Conservation (phyloP, 2,888 invertebrate genomes). For the Tubulanus polymorphus region DNA sequence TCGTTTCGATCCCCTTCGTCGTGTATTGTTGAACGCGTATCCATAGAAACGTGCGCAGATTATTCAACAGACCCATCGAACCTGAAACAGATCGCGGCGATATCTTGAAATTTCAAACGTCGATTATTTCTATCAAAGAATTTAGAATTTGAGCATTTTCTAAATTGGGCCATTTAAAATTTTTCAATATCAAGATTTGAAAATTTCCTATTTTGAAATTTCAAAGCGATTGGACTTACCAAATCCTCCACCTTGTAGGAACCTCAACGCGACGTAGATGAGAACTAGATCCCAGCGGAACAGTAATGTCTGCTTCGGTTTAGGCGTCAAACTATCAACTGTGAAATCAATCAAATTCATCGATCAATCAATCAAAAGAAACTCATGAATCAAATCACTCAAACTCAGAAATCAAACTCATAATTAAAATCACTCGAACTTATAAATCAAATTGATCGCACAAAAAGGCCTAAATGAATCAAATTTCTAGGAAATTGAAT, state of each 20-base stretch:
- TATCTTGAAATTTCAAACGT: too few relatives aligned
- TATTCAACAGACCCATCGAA: conserved; percentile 75
- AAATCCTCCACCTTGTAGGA: conserved; percentile 87
- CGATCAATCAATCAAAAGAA: too few relatives aligned
- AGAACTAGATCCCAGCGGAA: conserved; percentile 89
- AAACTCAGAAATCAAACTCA: too few relatives aligned
- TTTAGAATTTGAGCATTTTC: too few relatives aligned
- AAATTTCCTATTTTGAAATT: too few relatives aligned
- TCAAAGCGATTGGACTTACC: conserved; percentile 33
- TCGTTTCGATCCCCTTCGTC: conserved; percentile 84
- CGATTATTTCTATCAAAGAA: too few relatives aligned
- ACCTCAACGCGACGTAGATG: conserved; percentile 81
- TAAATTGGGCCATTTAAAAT: too few relatives aligned
- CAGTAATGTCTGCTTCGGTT: conserved; percentile 17
- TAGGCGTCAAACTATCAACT: conserved; percentile 74
- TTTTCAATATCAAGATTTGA: too few relatives aligned
- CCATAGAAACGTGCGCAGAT: conserved; percentile 87
- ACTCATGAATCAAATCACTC: too few relatives aligned
- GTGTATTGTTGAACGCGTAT: conserved; percentile 94
- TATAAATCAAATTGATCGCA: neutral
- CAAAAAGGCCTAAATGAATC: conserved; percentile 6
- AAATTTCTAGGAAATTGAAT: neutral
- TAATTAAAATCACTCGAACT: too few relatives aligned
- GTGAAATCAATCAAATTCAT: conserved; percentile 50
- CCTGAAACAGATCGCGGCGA: too few relatives aligned